These are phyloP conservation scores for Dicranocentrus wangi DNA, from an alignment of 2,888 invertebrate species.

Conservation along the genomic window DNA sequence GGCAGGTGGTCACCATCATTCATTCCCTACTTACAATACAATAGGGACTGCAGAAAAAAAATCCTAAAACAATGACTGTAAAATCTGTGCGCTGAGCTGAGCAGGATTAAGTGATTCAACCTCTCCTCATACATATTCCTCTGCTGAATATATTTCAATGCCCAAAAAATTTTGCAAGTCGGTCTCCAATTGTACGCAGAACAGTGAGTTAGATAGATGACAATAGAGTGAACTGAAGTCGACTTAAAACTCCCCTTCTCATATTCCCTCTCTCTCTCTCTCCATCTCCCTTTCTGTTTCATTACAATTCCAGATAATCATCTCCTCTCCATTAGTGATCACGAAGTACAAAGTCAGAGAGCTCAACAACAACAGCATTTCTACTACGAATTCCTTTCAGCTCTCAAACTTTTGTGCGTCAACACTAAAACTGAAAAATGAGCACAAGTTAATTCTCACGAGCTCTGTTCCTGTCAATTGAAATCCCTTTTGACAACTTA, in stretches of 20 bases:
- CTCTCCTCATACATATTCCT: no score
- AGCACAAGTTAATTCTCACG: conserved; percentile 22
- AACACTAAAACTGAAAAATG: conserved; percentile 1
- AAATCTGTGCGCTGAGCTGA: no score
- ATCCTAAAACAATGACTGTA: conserved; percentile 9
- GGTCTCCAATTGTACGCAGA: no score
- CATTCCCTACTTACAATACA: conserved; percentile 15
- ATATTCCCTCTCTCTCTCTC: no score
- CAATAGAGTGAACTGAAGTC: no score
- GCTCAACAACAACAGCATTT: neutral
- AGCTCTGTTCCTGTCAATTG: conserved; percentile 24
- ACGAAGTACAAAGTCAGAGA: conserved; percentile 9
- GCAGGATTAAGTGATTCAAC: no score
- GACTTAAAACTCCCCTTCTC: no score
- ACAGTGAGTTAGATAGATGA: no score
- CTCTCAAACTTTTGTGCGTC: no score
- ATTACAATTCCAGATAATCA: conserved; percentile 2
- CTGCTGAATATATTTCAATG: no score
- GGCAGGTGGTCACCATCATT: conserved; percentile 36
- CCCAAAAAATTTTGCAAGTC: no score
- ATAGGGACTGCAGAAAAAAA: neutral
- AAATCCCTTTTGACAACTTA: conserved; percentile 46
- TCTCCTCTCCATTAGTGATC: conserved; percentile 9
- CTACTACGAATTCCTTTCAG: neutral
- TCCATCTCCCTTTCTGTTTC: no score